Evolutionary conservation across 2,797 vertebrate genomes (phyloP), one percentile per base, ranked within the genome.

Genomic region (Miichthys miiuy): DNA sequence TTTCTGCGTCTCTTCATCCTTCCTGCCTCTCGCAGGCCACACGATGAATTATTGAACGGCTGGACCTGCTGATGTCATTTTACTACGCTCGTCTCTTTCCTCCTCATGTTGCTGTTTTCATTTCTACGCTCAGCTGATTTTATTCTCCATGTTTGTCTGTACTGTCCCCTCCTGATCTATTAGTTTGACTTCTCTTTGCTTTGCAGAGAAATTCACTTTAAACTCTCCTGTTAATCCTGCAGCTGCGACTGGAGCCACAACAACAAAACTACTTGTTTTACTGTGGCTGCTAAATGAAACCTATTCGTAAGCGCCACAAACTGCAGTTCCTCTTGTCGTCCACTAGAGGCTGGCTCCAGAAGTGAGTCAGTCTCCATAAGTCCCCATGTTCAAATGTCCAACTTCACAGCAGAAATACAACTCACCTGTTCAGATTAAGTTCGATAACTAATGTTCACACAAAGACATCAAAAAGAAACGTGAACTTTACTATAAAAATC

Each of bases 21-120:
- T 68, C 69, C 47, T 30, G 74, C 66, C 57, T 77, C 68, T 58
- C 50, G 23, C 67, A 11, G 76, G 76, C 66, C 8, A 0, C 63
- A 9, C 6, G 13, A 48, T 85, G 68, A 79, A 87, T 86, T 76
- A 81, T 86, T 76, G 63, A 88, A 46, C 71, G 54, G 56, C 38
- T 25, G 56, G 57, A 71, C 51, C 13, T 16, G 72, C 63, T 77
- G 68, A 78, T 77, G 82, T 77, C 76, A 70, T 74, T 71, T 70
- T 44, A 68, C 72, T 85, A 57, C 13, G 0, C 47, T 50, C 3
- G 8, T 38, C 34, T 38, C 34, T 2, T 18, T 6, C 41, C 75
- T 57, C 42, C 0, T 14, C 52, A 46, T 25, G 38, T 62, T 34
- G 18, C 41, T 5, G 48, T 41, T 63, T 74, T 30, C 11, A 23